Evolutionary conservation across 2,888 invertebrate genomes (phyloP), one percentile per base, ranked within the genome.

Genomic region (Archaeoteleia sp.): DNA sequence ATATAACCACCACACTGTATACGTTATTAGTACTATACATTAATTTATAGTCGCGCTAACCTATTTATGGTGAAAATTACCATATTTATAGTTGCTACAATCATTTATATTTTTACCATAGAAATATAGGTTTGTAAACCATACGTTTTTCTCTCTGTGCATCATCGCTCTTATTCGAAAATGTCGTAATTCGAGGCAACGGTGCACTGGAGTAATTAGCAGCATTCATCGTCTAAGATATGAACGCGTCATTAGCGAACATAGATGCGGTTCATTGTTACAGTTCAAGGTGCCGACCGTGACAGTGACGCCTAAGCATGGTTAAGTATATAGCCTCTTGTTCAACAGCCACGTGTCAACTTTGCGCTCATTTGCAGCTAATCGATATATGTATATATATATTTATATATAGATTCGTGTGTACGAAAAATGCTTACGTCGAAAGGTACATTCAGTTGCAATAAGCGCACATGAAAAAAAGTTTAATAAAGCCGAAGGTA

Each of bases 231-330:
- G 63, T 53, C 53, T 46, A 10, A 58, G 58, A 66, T 55, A 54
- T 58, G 55, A 63, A 40, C 45, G 65, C 70, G 35, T 71, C 74
- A 70, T 72, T 72, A 74, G 49, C 69, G 62, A 63, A 48, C 62
- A 57, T 65, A 49, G 67, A 72, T 63, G 67, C 71, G 73, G 80
- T 82, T 81, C 80, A 80, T 80, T 80, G 78, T 78, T 79, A 78
- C 73, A 73, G 80, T 82, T 78, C 78, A 80, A 80, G 79, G 80
- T 68, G 74, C 58, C 72, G 74, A 49, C 72, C 70, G 63, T 74
- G 68, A 51, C 55, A 60, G 25, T 63, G 70, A 48, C 48, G 35
- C 48, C 42, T 66, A 43, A 49, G 48, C 60, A 48, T 61, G 55
- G 69, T 71, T 62, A 65, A 75, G 68, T 71, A 67, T 71, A 73